Base-by-base conservation (phyloP, 2,113 vertebrate species). In the Cichladusa arquata region DNA sequence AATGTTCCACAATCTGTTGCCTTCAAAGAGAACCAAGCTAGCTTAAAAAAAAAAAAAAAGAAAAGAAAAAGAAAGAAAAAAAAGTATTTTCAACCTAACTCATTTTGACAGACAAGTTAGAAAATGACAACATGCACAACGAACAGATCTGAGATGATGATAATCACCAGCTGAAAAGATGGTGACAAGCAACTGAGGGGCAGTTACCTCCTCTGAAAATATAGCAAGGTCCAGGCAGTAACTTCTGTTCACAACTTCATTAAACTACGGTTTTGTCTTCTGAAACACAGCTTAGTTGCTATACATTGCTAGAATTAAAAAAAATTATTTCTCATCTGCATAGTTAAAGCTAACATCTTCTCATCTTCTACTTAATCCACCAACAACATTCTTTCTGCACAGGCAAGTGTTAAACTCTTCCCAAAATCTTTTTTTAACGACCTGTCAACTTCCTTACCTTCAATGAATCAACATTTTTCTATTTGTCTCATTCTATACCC, bases 1-100 rank as follows among this genome's bases (percentile, higher is more conserved):
- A 88, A 80, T 86, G 82, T 88, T 94, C 86, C 86, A 71, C 87
- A 94, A 81, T 91, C 84, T 96, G 94, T 92, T 88, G 77, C 94
- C 82, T 93, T 93, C 60, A 17, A 79, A 90, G 26, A 77, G 24
- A 96, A 90, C 71, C 34, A 82, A 86, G 29, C 77, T 78, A 69
- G 67, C 25, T 74, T 36, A 2, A 50, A 50, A 50, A 36, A 48
- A 31, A 51, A 50, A 29, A 38, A 28, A 47, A 50, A 29, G n/a
- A 28, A 47, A 12, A 47, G 11, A 22, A 22, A 47, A 20, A 45
- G 19, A 58, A 34, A 47, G 25, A 44, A 61, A 40, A 42, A 33
- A 36, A 79, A n/a, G 2, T 72, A 53, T 91, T 94, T 71, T 78
- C 88, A 93, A 82, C 79, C 53, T 76, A 96, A 85, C 70, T 76